Base-by-base conservation (phyloP, 35 echinoderm and acorn worm genomes). In the Nesometra sesokonis region DNA sequence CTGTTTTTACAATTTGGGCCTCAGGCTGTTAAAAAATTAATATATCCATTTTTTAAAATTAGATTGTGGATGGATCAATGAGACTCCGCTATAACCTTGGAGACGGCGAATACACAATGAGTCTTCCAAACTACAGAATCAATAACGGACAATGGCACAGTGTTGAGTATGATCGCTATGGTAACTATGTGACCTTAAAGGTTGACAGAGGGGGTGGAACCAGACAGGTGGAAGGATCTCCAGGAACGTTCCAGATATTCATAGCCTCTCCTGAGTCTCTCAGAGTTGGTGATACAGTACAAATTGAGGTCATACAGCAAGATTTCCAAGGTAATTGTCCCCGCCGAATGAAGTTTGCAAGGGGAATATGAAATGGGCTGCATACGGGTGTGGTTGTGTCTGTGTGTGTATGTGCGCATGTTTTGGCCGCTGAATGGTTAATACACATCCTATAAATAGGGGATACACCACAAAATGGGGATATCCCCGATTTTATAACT, bases 141-240 rank as follows among this genome's bases (percentile, higher is more conserved):
- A 80, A 93, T 38, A 91, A 99, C 31, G 96, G 96, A 52, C 88
- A 84, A 37, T 99, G 96, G 96, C 96, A 99, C 32, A 38, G 77
- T 32, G 86, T 99, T n/a, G 78, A 78, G 29, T 90, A 94, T 46
- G 90, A 94, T 82, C 96, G 96, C 33, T 94, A 85, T 85, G 96
- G 93, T 76, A 92, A 91, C 90, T 88, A 82, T 36, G 82, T 99
- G 5, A 86, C 85, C 29, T 87, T 99, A 40, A 94, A 91, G 47
- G 91, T 99, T 36, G 96, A 99, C 76, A 93, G 96, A 13, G 96
- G 96, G 0, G 95, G 96, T 7, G 96, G 96, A 34, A 93, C 92
- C 32, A 84, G 93, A 23, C 88, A 99, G 87, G 86, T 86, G 38
- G 90, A 99, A 93, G 92, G 85, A 87, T 57, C 90, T 31, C 88